Base-by-base conservation (phyloP, 2,797 vertebrate genomes). In the Coregonus suidteri region DNA sequence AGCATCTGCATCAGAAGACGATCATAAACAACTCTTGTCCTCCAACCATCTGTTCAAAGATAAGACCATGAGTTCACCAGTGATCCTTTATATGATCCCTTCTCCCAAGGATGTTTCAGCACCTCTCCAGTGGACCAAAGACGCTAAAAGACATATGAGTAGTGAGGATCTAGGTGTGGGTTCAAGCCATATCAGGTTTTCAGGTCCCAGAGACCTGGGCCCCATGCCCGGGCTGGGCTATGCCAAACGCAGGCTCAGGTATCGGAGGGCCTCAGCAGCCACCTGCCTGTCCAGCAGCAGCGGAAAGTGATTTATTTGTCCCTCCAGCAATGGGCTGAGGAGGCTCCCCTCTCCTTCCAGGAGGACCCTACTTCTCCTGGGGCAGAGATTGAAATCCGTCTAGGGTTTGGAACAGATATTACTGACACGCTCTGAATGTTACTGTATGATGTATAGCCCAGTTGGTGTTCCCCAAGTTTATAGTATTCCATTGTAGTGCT, bases 211-310 rank as follows among this genome's bases (percentile, higher is more conserved):
- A n/a, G 54, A 59, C 89, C 88, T 81, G 83, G 90, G 82, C 84
- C 77, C 69, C 5, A 72, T 85, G 87, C 86, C 88, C 86, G 84
- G 82, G 74, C 76, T 51, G 20, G 76, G 67, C 71, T 84, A 88
- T 14, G 70, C 86, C 81, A 76, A 78, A 82, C 79, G 82, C 72
- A 84, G 79, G 83, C 65, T 82, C 4, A 59, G 51, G 56, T 82
- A 77, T 77, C 77, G 51, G 75, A 82, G 77, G 82, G 79, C 71
- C 78, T 79, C 73, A 73, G 81, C 82, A 20, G 80, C 79, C 86
- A 89, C 82, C 79, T 88, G 82, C 64, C 77, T 52, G 77, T 83
- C 73, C 81, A 67, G 76, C 89, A 86, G 77, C 79, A 86, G 77
- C 79, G 74, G 80, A 77, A 82, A 74, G 86, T 85, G 75, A 82